Evolutionary conservation across 2,888 invertebrate genomes (phyloP).

Genomic region (Melolontha melolontha): DNA sequence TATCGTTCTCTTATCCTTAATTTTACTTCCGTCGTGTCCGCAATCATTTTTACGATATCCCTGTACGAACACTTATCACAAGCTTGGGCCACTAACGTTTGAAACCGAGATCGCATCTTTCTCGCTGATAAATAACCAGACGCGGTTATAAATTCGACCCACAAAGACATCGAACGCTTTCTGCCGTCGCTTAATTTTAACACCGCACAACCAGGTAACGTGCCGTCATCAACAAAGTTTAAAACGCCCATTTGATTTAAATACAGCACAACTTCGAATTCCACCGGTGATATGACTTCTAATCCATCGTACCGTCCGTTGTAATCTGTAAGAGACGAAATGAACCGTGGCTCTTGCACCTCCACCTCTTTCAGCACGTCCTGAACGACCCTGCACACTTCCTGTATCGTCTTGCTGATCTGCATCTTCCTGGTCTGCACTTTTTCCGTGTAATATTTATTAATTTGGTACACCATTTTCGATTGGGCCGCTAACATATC

Average conservation of each 20-base stretch:
- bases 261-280: conserved; percentile 94
- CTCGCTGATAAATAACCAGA: conserved; percentile 94
- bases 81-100: conserved; percentile 88
- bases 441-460: conserved; percentile 92
- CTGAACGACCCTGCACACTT: conserved; percentile 92
- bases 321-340: conserved; percentile 89
- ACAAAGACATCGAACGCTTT: conserved; percentile 95
- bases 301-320: conserved; percentile 94
- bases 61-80: conserved; percentile 94
- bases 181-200: conserved; percentile 94
- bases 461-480: conserved; percentile 94
- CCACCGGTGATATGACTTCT: conserved; percentile 90
- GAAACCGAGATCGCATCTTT: conserved; percentile 94
- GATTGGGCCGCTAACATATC: conserved; percentile 96
- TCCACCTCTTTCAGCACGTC: conserved; percentile 96
- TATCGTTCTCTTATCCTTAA: conserved; percentile 88
- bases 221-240: conserved; percentile 96
- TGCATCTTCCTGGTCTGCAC: conserved; percentile 88
- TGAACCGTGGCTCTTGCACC: conserved; percentile 93
- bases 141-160: conserved; percentile 98
- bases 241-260: conserved; percentile 98
- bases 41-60: conserved; percentile 93
- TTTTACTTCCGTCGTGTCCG: conserved; percentile 93
- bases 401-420: conserved; percentile 88
- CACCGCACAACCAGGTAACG: conserved; percentile 93